These are phyloP conservation scores for Crenuchus spilurus DNA, from an alignment of 2,797 vertebrate species.

Conservation along the genomic window DNA sequence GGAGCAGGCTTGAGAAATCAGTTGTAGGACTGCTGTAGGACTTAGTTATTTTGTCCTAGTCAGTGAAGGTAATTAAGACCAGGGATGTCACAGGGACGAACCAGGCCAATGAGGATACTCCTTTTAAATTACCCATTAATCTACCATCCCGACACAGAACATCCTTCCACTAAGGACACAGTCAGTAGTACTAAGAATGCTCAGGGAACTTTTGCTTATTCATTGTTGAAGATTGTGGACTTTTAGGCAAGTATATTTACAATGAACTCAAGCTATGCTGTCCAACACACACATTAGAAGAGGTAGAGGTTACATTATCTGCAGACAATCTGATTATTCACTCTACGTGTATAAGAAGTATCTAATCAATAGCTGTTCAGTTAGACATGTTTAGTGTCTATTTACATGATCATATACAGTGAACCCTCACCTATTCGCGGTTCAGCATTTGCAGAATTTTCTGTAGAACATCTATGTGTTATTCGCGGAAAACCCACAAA, in stretches of 20 bases:
- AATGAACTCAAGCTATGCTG: neutral
- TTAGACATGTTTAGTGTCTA: neutral
- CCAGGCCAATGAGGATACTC: conserved; percentile 34
- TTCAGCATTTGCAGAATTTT: too few species aligned
- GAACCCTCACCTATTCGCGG: too few species aligned
- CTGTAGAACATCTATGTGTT: too few species aligned
- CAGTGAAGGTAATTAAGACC: conserved; percentile 49
- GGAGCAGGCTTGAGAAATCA: conserved; percentile 15
- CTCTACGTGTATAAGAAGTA: neutral
- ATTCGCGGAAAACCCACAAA: too few species aligned
- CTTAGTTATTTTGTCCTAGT: conserved; percentile 13
- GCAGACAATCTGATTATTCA: neutral
- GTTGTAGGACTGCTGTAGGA: conserved; percentile 29
- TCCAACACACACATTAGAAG: neutral
- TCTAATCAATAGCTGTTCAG: too few species aligned
- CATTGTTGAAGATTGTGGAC: neutral
- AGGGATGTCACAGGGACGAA: conserved; percentile 35
- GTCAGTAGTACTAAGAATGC: neutral
- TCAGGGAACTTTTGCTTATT: neutral
- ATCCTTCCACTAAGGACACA: neutral
- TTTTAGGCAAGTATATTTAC: neutral
- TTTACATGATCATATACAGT: neutral
- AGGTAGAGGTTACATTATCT: neutral
- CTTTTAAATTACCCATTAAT: conserved; percentile 55
- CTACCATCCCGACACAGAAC: conserved; percentile 33